Percentiles rank a stretch among this genome's conserved stretches.
These are phyloP conservation scores for Leucosticte australis DNA, from an alignment of 2,113 vertebrate genomes.

Conservation along the genomic window DNA sequence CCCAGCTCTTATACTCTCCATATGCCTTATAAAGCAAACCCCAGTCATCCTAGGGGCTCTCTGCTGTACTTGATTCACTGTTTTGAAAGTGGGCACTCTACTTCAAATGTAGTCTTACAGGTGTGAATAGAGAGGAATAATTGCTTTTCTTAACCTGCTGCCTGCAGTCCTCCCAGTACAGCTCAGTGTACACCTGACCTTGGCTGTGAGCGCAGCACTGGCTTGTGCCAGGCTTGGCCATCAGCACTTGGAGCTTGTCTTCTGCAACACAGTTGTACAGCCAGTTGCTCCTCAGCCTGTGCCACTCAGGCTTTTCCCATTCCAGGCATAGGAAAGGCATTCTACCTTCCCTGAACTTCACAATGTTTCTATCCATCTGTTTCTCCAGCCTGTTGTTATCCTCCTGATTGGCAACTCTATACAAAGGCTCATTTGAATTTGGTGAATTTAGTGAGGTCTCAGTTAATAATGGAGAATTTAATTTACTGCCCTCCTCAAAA, in stretches of 20 bases:
- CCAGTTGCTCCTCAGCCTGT: background rate
- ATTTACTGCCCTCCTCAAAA: background rate
- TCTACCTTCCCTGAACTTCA: background rate
- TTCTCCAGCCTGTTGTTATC: background rate
- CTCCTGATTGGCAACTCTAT: background rate
- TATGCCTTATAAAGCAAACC: background rate
- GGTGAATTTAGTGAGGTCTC: background rate
- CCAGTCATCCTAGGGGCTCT: background rate
- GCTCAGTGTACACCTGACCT: background rate
- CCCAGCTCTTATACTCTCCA: background rate
- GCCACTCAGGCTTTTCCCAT: background rate
- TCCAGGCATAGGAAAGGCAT: background rate
- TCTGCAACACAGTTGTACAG: background rate
- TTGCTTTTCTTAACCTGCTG: background rate
- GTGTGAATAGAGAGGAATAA: background rate
- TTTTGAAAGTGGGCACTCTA: background rate
- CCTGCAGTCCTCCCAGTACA: background rate
- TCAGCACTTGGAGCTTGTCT: background rate
- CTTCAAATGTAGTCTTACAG: background rate
- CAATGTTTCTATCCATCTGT: background rate
- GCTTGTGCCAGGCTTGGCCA: background rate
- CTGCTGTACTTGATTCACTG: background rate
- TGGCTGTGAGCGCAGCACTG: background rate
- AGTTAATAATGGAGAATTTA: background rate
- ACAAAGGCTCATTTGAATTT: background rate